phyloP scores from a whole-genome alignment of 2,888 invertebrate genomes.

The Aromia moschata region DNA sequence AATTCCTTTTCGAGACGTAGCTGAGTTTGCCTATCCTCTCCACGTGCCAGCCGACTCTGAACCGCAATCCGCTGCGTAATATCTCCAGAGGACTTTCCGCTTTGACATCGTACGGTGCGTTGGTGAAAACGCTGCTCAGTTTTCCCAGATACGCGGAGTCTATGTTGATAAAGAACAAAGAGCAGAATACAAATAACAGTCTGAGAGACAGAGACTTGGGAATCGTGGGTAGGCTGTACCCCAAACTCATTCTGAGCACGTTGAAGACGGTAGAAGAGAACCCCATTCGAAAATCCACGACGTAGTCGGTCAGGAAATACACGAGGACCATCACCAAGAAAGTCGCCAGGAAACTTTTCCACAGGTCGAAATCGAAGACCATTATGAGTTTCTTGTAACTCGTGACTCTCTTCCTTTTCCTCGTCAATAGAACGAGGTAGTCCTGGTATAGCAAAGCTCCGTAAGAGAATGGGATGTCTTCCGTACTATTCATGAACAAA shows the following conservation, averaged over 20 bases:
- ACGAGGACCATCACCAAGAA: constrained; percentile 13
- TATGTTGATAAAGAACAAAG: constrained; percentile 36
- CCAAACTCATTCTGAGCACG: constrained; percentile 29
- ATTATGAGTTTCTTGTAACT: constrained; percentile 36
- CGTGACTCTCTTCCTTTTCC: constrained; percentile 31
- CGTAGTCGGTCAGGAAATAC: constrained; percentile 20
- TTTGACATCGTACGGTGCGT: constrained; percentile 26
- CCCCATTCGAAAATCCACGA: neutral
- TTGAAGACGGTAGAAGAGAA: constrained; percentile 13
- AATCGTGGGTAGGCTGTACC: constrained; percentile 7
- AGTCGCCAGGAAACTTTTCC: constrained; percentile 25
- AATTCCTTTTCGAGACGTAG: neutral
- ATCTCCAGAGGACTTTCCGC: constrained; percentile 19
- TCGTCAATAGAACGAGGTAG: constrained; percentile 21
- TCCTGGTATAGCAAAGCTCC: constrained; percentile 41
- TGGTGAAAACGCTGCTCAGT: constrained; percentile 41
- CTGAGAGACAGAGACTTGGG: constrained; percentile 26
- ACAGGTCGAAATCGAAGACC: constrained; percentile 33
- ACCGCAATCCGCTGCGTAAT: neutral
- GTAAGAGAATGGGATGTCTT: constrained; percentile 34
- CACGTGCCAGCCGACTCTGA: constrained; percentile 4
- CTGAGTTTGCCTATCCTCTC: constrained; percentile 10
- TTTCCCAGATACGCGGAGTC: constrained; percentile 43
- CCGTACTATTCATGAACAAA: constrained; percentile 40
- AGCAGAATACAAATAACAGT: constrained; percentile 36